Conservation (phyloP, 1,140 invertebrate genomes). For the Muscidifurax raptorellus region DNA sequence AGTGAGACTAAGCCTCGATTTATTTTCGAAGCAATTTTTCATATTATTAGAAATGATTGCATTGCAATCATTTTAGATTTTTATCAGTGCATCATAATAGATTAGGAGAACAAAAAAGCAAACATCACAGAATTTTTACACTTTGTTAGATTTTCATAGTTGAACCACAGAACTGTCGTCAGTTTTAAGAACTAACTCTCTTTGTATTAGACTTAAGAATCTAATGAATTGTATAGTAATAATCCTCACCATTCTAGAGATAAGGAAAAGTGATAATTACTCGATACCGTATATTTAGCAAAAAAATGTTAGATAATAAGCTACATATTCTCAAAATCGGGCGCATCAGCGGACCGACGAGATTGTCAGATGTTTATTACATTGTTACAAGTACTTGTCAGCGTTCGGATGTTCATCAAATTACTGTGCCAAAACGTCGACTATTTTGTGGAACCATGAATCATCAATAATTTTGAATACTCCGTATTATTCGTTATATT, state of each 20-base stretch:
- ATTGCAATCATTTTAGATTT: constrained; percentile 43
- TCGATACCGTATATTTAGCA: constrained; percentile 24
- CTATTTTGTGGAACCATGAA: not conserved
- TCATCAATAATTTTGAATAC: not conserved
- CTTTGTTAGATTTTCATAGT: constrained; percentile 38
- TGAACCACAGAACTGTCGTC: constrained; percentile 29
- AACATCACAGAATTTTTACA: constrained; percentile 40
- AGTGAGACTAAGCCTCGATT: constrained; percentile 35
- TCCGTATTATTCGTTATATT: not conserved
- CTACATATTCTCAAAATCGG: constrained; percentile 7
- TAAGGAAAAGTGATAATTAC: constrained; percentile 48
- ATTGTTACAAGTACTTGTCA: constrained; percentile 14
- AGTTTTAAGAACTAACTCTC: constrained; percentile 17
- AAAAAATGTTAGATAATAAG: constrained; percentile 20
- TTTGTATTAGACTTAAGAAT: constrained; percentile 17
- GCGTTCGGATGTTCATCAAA: constrained; percentile 18
- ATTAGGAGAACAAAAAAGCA: constrained; percentile 28
- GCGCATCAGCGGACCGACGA: constrained; percentile 13
- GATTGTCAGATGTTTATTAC: constrained; percentile 15
- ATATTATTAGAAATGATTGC: constrained; percentile 38
- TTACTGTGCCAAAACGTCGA: constrained; percentile 18
- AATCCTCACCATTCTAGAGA: constrained; percentile 25
- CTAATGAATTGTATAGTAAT: constrained; percentile 32
- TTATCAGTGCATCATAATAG: constrained; percentile 35
- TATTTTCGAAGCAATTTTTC: constrained; percentile 43